Evolutionary conservation across 2,888 invertebrate species (phyloP).

Genomic region (Drosophila parthenogenetica): DNA sequence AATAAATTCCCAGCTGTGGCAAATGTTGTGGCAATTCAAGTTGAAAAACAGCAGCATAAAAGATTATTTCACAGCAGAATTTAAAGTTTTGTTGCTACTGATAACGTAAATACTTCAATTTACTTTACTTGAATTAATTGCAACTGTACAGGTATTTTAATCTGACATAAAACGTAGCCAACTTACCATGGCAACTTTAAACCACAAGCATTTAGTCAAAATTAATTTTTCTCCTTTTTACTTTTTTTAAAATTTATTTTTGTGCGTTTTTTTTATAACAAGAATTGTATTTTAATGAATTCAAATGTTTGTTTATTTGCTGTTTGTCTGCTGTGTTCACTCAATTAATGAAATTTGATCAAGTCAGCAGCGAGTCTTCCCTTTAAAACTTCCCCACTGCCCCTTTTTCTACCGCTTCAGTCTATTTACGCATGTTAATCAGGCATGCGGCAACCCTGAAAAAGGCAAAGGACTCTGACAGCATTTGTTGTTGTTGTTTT

Average conservation of each 20-base stretch:
- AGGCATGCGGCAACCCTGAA: conserved; percentile 53
- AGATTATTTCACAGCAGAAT: not conserved
- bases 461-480: conserved; percentile 42
- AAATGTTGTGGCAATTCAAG: not conserved
- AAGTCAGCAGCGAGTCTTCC: conserved; percentile 45
- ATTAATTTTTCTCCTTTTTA: not conserved
- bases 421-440: conserved; percentile 70
- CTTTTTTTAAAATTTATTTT: too few relatives aligned
- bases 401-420: conserved; percentile 2
- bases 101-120: too few relatives aligned
- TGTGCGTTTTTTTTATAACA: not conserved
- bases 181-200: not conserved
- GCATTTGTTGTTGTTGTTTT: conserved; percentile 26
- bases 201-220: conserved; percentile 1
- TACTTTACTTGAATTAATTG: not conserved
- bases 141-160: not conserved
- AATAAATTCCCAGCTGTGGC: conserved; percentile 22
- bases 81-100: not conserved
- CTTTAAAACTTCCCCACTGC: not conserved
- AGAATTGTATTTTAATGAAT: conserved; percentile 25
- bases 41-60: not conserved
- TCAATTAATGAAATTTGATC: conserved; percentile 79
- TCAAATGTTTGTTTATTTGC: conserved; percentile 52
- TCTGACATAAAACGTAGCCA: not conserved
- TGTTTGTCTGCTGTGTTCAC: conserved; percentile 61